These are phyloP conservation scores for Sitobion miscanthi DNA, from an alignment of 1,140 invertebrate genomes.

Conservation along the genomic window DNA sequence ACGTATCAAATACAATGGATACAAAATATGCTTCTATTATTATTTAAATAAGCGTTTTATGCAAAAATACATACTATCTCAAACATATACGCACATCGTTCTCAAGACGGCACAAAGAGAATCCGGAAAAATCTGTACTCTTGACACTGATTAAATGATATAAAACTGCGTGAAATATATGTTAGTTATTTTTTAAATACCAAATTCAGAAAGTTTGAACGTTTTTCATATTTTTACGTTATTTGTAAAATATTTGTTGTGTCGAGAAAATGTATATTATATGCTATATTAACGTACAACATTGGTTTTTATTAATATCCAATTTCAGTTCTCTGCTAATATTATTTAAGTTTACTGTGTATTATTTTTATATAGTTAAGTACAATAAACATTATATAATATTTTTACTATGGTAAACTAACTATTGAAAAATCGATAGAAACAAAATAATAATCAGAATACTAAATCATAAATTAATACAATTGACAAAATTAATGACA, in stretches of 20 bases:
- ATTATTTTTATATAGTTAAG: neutral
- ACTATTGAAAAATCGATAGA: neutral
- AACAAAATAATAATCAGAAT: neutral
- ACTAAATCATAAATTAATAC: neutral
- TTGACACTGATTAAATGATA: neutral
- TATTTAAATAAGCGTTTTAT: neutral
- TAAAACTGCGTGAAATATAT: neutral
- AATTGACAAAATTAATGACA: neutral
- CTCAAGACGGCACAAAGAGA: neutral
- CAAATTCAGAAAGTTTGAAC: neutral
- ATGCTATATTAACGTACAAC: neutral
- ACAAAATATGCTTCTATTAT: neutral
- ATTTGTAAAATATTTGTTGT: neutral
- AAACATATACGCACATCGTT: neutral
- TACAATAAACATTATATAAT: neutral
- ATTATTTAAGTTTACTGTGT: neutral
- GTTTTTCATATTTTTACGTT: neutral
- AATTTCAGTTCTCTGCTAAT: neutral
- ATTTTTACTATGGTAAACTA: neutral
- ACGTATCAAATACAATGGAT: neutral
- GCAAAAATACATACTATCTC: neutral
- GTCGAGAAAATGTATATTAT: neutral
- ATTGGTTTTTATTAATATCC: neutral
- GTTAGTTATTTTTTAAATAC: neutral
- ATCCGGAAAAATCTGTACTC: neutral